Evolutionary conservation across 2,797 vertebrate genomes (phyloP).

Genomic region (Malurus leucopterus): DNA sequence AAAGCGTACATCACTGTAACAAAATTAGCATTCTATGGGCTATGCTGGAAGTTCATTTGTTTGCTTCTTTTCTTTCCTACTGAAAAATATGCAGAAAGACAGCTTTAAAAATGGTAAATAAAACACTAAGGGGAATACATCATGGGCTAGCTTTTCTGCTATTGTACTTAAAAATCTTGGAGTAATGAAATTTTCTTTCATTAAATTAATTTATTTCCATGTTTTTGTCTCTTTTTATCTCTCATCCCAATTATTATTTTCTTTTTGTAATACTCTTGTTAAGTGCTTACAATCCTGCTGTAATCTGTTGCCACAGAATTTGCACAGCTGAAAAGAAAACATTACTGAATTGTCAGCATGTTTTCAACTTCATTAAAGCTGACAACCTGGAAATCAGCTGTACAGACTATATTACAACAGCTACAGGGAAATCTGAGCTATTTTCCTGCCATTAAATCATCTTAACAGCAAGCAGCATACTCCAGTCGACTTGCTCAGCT

Average conservation of each 20-base stretch:
- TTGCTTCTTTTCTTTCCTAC: not conserved
- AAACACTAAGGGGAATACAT: not conserved
- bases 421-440: not conserved
- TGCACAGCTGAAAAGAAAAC: slow-evolving; percentile 56
- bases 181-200: slow-evolving; percentile 6
- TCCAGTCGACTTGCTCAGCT: not conserved
- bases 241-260: slow-evolving; percentile 36
- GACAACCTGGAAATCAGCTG: slow-evolving; percentile 60
- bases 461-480: not conserved
- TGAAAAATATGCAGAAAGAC: not conserved
- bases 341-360: slow-evolving; percentile 49
- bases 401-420: slow-evolving; percentile 5
- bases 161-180: not conserved
- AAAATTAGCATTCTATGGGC: not conserved
- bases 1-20: not conserved
- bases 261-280: slow-evolving; percentile 29
- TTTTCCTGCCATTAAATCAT: slow-evolving; percentile 29
- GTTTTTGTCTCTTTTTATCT: not conserved
- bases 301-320: slow-evolving; percentile 61
- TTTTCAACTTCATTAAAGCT: slow-evolving; percentile 68
- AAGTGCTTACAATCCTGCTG: slow-evolving; percentile 37
- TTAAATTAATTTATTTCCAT: slow-evolving; percentile 25
- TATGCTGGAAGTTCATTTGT: not conserved
- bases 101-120: slow-evolving; percentile 1
- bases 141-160: not conserved